Evolutionary conservation across 2,113 vertebrate species (phyloP).

Genomic region (Anser cygnoides): DNA sequence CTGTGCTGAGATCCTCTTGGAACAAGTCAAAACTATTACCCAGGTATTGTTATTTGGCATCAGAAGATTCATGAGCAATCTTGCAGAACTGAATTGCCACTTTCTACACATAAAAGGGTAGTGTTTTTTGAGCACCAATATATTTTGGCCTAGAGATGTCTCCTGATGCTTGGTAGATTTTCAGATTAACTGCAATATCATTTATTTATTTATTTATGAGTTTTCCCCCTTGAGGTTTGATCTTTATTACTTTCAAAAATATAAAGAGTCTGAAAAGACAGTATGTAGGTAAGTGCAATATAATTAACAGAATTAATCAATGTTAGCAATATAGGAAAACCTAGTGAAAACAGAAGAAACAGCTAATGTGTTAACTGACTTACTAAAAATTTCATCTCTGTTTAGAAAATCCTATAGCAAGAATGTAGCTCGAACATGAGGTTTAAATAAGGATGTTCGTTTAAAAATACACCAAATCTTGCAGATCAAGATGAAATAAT

Average conservation of each 20-base stretch:
- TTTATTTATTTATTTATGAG: not conserved
- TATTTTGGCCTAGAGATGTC: not conserved
- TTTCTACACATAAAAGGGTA: not conserved
- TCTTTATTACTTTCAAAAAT: slow-evolving; percentile 4
- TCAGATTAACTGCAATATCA: not conserved
- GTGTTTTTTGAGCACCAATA: not conserved
- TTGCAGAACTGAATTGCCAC: not conserved
- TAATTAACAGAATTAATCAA: slow-evolving; percentile 3
- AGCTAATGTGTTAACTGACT: not conserved
- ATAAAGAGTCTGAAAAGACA: not conserved
- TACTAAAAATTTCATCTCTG: not conserved
- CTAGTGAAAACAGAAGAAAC: not conserved
- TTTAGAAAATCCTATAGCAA: not conserved
- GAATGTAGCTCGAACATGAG: rapidly evolving
- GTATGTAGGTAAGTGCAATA: not conserved
- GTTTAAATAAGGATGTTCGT: not conserved
- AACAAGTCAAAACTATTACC: not conserved
- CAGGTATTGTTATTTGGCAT: not conserved
- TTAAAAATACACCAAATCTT: not conserved
- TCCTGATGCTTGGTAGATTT: not conserved
- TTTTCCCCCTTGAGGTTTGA: not conserved
- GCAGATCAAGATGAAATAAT: not conserved
- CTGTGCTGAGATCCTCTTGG: not conserved
- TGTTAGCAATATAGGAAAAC: not conserved
- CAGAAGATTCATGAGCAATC: not conserved